phyloP scores from a whole-genome alignment of 1,140 invertebrate genomes.

The Scylla paramamosain region DNA sequence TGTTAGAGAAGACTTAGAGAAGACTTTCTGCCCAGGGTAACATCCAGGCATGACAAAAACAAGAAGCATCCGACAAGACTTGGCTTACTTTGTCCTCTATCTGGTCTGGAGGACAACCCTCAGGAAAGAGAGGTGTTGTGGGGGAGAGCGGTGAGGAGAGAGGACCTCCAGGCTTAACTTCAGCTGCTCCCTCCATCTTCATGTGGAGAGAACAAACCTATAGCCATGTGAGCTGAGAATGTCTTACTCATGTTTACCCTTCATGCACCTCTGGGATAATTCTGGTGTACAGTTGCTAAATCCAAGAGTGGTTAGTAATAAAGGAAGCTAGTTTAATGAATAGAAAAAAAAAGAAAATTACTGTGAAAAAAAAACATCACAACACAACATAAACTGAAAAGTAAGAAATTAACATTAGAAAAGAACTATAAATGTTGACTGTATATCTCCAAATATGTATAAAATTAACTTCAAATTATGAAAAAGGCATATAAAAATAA shows the following conservation, averaged over 20 bases:
- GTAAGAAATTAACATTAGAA: too few relatives aligned
- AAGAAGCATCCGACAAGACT: conserved; percentile 25
- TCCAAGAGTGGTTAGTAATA: neutral
- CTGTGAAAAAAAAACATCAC: neutral
- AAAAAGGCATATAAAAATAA: too few relatives aligned
- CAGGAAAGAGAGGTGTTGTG: conserved; percentile 65
- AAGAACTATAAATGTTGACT: too few relatives aligned
- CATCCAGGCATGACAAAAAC: neutral
- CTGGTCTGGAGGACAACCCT: conserved; percentile 72
- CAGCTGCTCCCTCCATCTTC: conserved; percentile 52
- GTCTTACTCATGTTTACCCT: neutral
- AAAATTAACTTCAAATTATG: too few relatives aligned
- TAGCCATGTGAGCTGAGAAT: conserved; percentile 2
- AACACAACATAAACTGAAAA: neutral
- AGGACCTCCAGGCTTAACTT: conserved; percentile 56
- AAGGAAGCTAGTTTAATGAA: neutral
- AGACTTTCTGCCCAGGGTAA: neutral
- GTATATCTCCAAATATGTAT: too few relatives aligned
- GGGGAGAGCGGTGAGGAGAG: conserved; percentile 57
- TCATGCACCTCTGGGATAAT: neutral
- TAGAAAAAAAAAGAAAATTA: neutral
- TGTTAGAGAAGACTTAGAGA: conserved; percentile 17
- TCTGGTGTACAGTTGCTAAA: neutral
- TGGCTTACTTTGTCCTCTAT: conserved; percentile 73
- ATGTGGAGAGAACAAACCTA: conserved; percentile 52